Base-by-base conservation (phyloP, 2,113 vertebrate genomes). In the Heloderma charlesbogerti region DNA sequence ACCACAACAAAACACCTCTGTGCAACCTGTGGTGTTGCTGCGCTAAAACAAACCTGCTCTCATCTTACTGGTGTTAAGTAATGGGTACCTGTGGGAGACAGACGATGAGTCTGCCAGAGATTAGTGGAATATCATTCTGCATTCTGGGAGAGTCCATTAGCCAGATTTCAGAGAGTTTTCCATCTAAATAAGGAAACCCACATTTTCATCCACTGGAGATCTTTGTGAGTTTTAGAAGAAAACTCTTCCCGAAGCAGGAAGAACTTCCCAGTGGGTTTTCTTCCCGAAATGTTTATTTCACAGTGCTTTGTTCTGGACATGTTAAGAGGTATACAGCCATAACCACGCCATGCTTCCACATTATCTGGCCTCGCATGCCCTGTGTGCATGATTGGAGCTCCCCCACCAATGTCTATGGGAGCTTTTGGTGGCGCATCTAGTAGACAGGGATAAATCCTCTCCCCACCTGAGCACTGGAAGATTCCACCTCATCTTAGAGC, bases 81-180 rank as follows among this genome's bases (percentile, higher is more conserved):
- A 91, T 80, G 6, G 66, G 1, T 18, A 15, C 86, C 88, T 43
- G 9, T 0, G 0, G 87, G 51, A 66, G 0, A n/a, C 0, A 0
- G 31, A 43, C 29, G 67, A 51, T n/a, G 51, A 81, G 43, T 34
- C 0, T 0, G 18, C 13, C 57, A 78, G 45, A 75, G 48, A 85
- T 79, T 69, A 79, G 48, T 20, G n/a, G 48, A 57, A 67, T 3
- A 12, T 75, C 72, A 57, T 29, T 31, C 34, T 51, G 31, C 0
- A 0, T 82, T 20, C 90, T n/a, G 43, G 0, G 18, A 79, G 63
- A 0, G 0, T 10, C 74, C 69, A 1, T 0, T 1, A 51, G 77
- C 45, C 43, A 66, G 18, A 0, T 51, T 87, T 18, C 0, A 15
- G 74, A 84, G 78, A 84, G 86, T 87, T 89, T 81, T 60, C 7